phyloP scores from a whole-genome alignment of 2,888 invertebrate species.

The Xestoiulus laeticollis region DNA sequence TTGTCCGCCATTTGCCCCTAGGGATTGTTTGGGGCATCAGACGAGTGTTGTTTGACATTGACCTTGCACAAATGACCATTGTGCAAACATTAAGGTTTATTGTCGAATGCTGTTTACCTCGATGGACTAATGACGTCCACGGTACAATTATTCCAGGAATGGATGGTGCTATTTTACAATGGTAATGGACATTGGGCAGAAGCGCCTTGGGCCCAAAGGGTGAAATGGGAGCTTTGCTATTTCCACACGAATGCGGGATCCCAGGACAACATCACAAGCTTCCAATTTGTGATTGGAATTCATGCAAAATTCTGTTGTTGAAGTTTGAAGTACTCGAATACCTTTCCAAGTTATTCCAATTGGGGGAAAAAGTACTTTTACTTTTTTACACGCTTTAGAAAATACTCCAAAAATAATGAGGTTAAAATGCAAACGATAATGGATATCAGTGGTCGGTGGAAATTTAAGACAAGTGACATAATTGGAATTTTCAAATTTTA shows the following conservation, averaged over 20 bases:
- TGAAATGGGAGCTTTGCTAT: neutral
- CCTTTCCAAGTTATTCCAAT: too few relatives aligned
- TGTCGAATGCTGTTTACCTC: neutral
- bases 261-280: neutral
- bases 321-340: too few relatives aligned
- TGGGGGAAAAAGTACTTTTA: too few relatives aligned
- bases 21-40: constrained; percentile 7
- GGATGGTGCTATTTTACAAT: neutral
- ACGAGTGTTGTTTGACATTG: neutral
- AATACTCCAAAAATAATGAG: too few relatives aligned
- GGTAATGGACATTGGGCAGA: neutral
- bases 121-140: constrained; percentile 13
- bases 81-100: constrained; percentile 6
- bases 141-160: neutral
- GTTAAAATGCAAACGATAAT: too few relatives aligned
- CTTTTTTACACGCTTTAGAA: too few relatives aligned
- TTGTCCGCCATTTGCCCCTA: neutral
- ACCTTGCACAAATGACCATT: neutral
- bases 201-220: neutral
- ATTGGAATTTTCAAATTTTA: too few relatives aligned
- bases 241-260: neutral
- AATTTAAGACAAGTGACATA: too few relatives aligned
- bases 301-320: too few relatives aligned
- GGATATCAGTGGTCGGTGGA: too few relatives aligned
- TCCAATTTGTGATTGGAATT: too few relatives aligned